Percentiles rank a stretch among this genome's conserved stretches.
Conservation (phyloP, 2,797 vertebrate genomes). For the Hypotaenidia philippensis region DNA sequence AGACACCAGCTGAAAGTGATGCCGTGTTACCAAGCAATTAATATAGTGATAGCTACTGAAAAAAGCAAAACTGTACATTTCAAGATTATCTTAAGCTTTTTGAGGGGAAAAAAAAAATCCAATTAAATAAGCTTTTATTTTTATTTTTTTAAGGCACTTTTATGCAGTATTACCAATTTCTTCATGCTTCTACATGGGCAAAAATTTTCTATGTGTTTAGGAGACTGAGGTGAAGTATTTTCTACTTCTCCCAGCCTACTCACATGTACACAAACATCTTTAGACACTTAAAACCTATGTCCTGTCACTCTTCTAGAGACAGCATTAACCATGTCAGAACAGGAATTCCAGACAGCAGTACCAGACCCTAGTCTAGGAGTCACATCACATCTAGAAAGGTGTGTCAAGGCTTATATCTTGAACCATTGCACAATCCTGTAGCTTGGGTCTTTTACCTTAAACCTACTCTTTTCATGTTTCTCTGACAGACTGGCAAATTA, state of each 20-base stretch:
- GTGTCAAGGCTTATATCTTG: background rate
- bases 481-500: background rate
- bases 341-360: background rate
- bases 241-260: background rate
- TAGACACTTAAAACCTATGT: background rate
- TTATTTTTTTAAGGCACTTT: too few species aligned
- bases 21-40: background rate
- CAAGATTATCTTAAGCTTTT: background rate
- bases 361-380: background rate
- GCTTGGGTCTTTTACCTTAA: background rate
- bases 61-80: background rate
- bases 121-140: background rate
- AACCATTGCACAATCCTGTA: background rate
- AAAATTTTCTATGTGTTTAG: background rate
- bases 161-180: background rate
- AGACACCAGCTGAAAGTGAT: background rate
- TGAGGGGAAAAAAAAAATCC: background rate
- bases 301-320: background rate
- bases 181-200: background rate
- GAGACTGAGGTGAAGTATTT: background rate
- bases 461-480: background rate
- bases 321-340: background rate
- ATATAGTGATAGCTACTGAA: background rate
- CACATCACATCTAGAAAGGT: background rate
- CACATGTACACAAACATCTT: background rate